Evolutionary conservation across 1,140 invertebrate species (phyloP), one percentile per base, ranked within the genome.

Genomic region (Meloidogyne chitwoodi): DNA sequence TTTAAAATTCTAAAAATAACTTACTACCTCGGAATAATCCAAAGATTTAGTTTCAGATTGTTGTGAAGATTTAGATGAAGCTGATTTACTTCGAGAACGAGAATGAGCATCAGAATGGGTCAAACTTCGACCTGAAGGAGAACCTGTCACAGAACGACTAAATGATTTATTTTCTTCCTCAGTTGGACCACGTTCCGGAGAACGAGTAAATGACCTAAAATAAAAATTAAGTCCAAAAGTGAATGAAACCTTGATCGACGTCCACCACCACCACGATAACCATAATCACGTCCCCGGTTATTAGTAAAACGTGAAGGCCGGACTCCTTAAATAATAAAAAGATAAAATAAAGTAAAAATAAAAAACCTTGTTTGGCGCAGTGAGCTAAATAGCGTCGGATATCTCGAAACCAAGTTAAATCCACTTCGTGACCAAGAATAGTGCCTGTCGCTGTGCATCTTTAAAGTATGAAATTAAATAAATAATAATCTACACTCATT

Each of bases 371-470:
- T 62, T 78, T 78, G 26, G 61, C 48, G 27, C 63, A 75, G 62
- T 78, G 77, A 26, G 64, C 68, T 44, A 80, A 65, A 72, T 80
- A 80, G 14, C 79, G 79, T 22, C 79, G 79, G 24, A 80, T 80
- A 73, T 80, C 79, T 1, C 79, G 79, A 76, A 80, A 80, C 76
- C 80, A 80, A 19, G 66, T 79, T 26, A 80, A 6, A 56, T 80
- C 79, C 22, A 80, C 79, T 27, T 67, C 29, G 62, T 80, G 73
- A 38, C 75, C 79, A 29, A 80, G 67, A 48, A 80, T 66, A 44
- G 79, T 65, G n/a, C 75, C 74, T n/a, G 82, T 76, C 10, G 11
- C 11, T 31, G 63, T 24, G 38, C 77, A 80, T 74, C 79, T 80
- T 34, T n/a, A 80, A 64, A 79, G 26, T 34, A 67, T 5, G 6